phyloP scores from a whole-genome alignment of 2,888 invertebrate genomes.

The Ferrisia virgata region DNA sequence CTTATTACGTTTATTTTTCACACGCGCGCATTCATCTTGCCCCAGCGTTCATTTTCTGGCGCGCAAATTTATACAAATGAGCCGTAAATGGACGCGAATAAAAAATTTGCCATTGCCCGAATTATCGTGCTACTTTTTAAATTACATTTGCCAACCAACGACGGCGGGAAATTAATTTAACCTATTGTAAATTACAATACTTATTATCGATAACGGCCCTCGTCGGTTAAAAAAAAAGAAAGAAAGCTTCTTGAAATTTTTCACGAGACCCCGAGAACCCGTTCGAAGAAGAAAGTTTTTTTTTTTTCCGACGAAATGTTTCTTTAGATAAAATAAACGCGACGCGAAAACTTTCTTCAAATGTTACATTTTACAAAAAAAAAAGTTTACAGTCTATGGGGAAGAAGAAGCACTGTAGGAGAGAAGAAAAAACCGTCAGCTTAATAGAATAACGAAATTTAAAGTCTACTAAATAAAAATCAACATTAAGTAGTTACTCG shows the following conservation, averaged over 20 bases:
- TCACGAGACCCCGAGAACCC: background rate
- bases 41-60: background rate
- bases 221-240: background rate
- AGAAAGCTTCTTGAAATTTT: background rate
- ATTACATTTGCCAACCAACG: background rate
- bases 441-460: slow-evolving; percentile 16
- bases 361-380: background rate
- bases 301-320: background rate
- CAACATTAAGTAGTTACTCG: slow-evolving; percentile 3
- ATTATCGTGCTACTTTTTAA: background rate
- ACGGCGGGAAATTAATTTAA: background rate
- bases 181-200: background rate
- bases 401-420: background rate
- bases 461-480: slow-evolving; percentile 21
- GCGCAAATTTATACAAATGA: slow-evolving; percentile 1
- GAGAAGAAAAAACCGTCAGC: background rate
- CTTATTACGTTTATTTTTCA: background rate
- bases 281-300: background rate
- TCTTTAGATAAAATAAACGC: background rate
- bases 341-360: background rate
- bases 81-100: background rate
- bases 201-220: background rate
- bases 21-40: background rate
- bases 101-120: background rate
- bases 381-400: background rate